Base-by-base conservation (phyloP, 1,140 invertebrate species). In the Drosophila lini region DNA sequence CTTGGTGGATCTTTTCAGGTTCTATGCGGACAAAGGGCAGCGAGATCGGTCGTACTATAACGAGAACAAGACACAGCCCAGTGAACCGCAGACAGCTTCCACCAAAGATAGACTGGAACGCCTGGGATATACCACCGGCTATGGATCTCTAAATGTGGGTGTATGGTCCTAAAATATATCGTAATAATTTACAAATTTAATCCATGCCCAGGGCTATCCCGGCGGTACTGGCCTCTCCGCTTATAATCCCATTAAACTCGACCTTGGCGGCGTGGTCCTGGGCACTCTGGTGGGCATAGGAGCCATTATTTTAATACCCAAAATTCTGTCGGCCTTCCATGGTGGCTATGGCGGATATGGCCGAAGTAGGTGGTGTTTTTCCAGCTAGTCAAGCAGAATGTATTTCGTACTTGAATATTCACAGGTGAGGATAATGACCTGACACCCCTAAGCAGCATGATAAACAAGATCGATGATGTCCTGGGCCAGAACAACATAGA, bases 251-350 rank as follows among this genome's bases (percentile, higher is more conserved):
- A 93, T 96, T n/a, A 97, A 96, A 92, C 94, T 97, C 40, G 96
- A 97, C 78, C 92, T 97, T 2, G 96, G 96, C 6, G 96, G 96
- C n/a, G 94, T 97, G 31, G 93, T 97, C 4, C 91, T 97, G 9
- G 96, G 96, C 1, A 96, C 96, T 8, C 94, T 97, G 0, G 93
- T 97, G 45, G 96, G 96, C 3, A 94, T 97, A 34, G 96, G 96
- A 25, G 96, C 96, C 3, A 94, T 97, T 42, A 93, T 97, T 10
- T 94, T 97, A 1, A 93, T 97, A 28, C 96, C 96, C 0, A 97
- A 97, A 91, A 88, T 97, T 22, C 93, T 97, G 1, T 94, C 95
- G 42, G 93, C 96, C 1, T 94, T 97, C 45, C 94, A 95, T 1
- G 95, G 95, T 38, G 94, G 94, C 3, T 95, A 96, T 55, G 94